Evolutionary conservation across 1,140 invertebrate genomes (phyloP), one percentile per base, ranked within the genome.

Genomic region (Zaprionus gabonicus): DNA sequence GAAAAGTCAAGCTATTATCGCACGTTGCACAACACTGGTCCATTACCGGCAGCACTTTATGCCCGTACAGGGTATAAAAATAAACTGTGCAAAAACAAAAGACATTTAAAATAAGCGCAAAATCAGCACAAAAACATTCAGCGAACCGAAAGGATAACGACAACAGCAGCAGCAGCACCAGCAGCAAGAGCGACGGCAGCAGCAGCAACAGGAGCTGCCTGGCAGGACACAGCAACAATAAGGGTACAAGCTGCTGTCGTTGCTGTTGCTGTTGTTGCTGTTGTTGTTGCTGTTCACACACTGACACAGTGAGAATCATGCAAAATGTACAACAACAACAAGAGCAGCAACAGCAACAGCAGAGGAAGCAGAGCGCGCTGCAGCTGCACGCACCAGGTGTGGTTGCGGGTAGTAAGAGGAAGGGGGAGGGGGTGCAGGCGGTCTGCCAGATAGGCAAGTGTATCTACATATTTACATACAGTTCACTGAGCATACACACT

Each of bases 401-500:
- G 75, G 57, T 49, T 53, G 63, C 58, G 71, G 63, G 53, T 58
- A 25, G 20, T 27, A n/a, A 9, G n/a, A n/a, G 25, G 10, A 34
- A 23, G 23, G 34, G 38, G 31, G 27, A 55, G 46, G 46, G 28
- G 28, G 17, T 51, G 34, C n/a, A 44, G 41, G 49, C 27, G 62
- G 59, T 59, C 68, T 57, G 72, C 41, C 64, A 63, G 71, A 65
- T 71, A 62, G 66, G 58, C 81, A 67, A 71, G 62, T 84, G 64
- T 71, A 53, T 73, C 81, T 81, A 90, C 85, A 88, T 88, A 88
- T 88, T 88, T 90, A 87, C 84, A 81, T 79, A 88, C 85, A 88
- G 84, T 90, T 87, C 84, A 88, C 60, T 83, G 85, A 64, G 66
- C 71, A 76, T 51, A 56, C 76, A 79, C 72, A 78, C 70, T 31